Percentiles rank a stretch among this genome's conserved stretches.
phyloP scores from a whole-genome alignment of 2,113 vertebrate species.

The Arizona elegans region DNA sequence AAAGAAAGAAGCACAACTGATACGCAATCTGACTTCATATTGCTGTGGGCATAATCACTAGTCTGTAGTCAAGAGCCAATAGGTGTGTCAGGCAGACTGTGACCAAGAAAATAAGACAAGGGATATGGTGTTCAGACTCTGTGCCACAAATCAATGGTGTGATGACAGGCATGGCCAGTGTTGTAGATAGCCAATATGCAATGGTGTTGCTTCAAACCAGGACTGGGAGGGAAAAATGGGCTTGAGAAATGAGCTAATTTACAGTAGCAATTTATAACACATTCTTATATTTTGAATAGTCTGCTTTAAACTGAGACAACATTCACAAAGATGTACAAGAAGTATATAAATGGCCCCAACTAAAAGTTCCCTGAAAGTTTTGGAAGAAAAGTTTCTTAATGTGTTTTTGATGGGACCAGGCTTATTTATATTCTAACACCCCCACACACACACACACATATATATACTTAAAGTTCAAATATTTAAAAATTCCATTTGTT shows the following conservation, averaged over 20 bases:
- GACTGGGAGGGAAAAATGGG: not conserved
- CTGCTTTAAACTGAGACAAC: not conserved
- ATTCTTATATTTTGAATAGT: not conserved
- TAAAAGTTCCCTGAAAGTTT: not conserved
- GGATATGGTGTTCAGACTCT: not conserved
- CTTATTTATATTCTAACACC: not conserved
- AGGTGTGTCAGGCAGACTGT: constrained; percentile 43
- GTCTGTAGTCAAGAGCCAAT: constrained; percentile 18
- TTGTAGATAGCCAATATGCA: not conserved
- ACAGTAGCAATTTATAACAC: rapidly evolving
- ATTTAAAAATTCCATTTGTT: not conserved
- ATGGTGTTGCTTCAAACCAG: constrained; percentile 2
- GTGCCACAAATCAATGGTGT: constrained; percentile 9
- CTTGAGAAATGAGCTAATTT: constrained; percentile 5
- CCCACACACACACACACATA: too few species aligned
- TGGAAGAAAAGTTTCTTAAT: not conserved
- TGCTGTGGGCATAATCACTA: not conserved
- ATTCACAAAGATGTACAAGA: not conserved
- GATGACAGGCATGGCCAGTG: not conserved
- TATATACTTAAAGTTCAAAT: not conserved
- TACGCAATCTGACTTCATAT: not conserved
- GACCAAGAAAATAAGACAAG: constrained; percentile 46
- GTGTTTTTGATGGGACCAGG: not conserved
- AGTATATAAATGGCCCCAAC: not conserved
- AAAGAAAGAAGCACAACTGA: not conserved